Evolutionary conservation across 2,888 invertebrate genomes (phyloP), one percentile per base, ranked within the genome.

Genomic region (Pheosia gnoma): DNA sequence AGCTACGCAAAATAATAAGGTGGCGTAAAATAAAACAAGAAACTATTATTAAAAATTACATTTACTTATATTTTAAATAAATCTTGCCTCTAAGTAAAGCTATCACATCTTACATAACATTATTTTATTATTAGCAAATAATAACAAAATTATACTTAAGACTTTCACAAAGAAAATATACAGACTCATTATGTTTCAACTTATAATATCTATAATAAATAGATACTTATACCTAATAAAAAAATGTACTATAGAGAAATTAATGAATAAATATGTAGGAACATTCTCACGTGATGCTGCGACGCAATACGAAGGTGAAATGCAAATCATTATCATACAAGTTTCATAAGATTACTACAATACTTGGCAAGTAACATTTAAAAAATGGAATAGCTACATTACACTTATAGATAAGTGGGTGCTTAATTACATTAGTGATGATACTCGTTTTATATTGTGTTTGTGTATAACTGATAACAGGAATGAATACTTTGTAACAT

Each of bases 61-160:
- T 89, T 89, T 89, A 89, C 85, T 88, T 87, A 81, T 87, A 87
- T 88, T 91, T 86, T 85, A 90, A 91, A 90, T 87, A 88, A 88
- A 88, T 84, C 86, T 90, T 89, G 89, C 85, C 85, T 89, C 90
- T 91, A 92, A 85, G 86, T 92, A 92, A 93, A 92, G 93, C 91
- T 92, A 90, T 93, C 91, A 91, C 90, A 91, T 91, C 89, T 90
- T 91, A 91, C 86, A 88, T 86, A 87, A 77, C 72, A 83, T 85
- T 83, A 82, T 72, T 80, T 78, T 75, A 81, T 76, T 77, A 83
- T 85, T 88, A 88, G 90, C 90, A 89, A 92, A 90, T 89, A 84
- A 90, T 87, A 90, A 89, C 84, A 86, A 87, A 86, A 85, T 68
- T 0, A 4, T 43, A 49, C 84, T 88, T 88, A 91, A 91, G 85